These are phyloP conservation scores for Eristalinus sepulchralis DNA, from an alignment of 2,888 invertebrate genomes.

Conservation along the genomic window DNA sequence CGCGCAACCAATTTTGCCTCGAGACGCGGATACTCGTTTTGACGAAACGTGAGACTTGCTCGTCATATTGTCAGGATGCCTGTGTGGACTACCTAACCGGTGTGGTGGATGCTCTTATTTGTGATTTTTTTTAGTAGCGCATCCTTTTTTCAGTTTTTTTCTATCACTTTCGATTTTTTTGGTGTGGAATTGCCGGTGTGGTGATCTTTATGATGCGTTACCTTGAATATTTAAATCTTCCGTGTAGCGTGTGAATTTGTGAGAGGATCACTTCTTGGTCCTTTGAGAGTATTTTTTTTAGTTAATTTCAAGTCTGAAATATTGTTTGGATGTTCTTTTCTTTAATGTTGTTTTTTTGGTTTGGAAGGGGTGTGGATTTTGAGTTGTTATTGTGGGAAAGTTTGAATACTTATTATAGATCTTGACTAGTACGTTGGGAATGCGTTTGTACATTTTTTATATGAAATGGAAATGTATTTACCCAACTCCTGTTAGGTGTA, in stretches of 20 bases:
- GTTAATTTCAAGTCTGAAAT: neutral
- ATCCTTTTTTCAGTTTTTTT: neutral
- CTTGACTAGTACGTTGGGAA: too few relatives aligned
- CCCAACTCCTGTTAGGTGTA: too few relatives aligned
- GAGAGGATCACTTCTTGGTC: neutral
- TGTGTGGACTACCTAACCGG: neutral
- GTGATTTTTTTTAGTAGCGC: neutral
- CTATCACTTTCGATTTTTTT: neutral
- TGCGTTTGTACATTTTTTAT: too few relatives aligned
- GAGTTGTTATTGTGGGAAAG: neutral
- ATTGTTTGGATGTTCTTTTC: neutral
- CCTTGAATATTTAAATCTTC: neutral
- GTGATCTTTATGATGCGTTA: neutral
- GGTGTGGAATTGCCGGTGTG: neutral
- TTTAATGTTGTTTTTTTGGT: neutral
- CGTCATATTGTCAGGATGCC: conserved; percentile 67
- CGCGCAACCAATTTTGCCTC: conserved; percentile 65
- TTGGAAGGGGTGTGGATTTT: neutral
- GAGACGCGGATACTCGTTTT: conserved; percentile 71
- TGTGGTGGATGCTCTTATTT: neutral
- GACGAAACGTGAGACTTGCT: conserved; percentile 70
- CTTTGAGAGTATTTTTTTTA: neutral
- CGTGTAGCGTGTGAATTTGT: neutral
- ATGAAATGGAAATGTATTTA: too few relatives aligned
- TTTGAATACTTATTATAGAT: too few relatives aligned